Percentiles rank a stretch among this genome's conserved stretches.
Conservation (phyloP, 2,797 vertebrate species). For the Diplodus sargus region DNA sequence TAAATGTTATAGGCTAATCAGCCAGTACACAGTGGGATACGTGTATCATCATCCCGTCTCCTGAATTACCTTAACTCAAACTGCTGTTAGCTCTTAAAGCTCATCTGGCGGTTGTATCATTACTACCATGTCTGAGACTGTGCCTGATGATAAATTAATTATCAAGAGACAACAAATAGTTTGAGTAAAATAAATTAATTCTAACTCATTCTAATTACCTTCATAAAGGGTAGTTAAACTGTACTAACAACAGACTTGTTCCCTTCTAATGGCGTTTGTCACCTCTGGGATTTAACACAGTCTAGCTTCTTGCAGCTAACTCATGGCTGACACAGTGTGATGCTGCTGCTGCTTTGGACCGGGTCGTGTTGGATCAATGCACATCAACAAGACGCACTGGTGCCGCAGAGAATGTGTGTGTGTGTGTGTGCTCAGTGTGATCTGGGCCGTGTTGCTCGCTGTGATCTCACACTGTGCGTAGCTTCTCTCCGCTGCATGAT, state of each 20-base stretch:
- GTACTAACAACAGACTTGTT: no score
- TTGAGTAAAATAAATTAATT: neutral
- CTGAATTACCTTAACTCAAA: neutral
- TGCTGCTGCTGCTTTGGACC: no score
- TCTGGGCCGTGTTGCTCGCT: constrained; percentile 46
- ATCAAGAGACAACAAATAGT: neutral
- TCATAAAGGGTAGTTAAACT: neutral
- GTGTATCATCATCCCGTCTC: no score
- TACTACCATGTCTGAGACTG: no score
- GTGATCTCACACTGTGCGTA: constrained; percentile 83
- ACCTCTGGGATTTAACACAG: neutral
- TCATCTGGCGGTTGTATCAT: neutral
- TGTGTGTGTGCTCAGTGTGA: neutral
- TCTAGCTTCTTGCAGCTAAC: neutral
- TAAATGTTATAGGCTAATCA: no score
- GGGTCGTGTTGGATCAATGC: no score
- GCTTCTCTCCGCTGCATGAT: constrained; percentile 80
- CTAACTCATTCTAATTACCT: neutral
- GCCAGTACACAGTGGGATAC: neutral
- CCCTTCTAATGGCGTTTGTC: no score
- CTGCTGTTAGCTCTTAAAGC: neutral
- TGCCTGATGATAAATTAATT: neutral
- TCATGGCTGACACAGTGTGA: neutral
- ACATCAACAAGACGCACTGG: no score
- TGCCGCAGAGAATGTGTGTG: no score